phyloP scores from a whole-genome alignment of 1,140 invertebrate genomes.

The Gonatopus flavifemur region DNA sequence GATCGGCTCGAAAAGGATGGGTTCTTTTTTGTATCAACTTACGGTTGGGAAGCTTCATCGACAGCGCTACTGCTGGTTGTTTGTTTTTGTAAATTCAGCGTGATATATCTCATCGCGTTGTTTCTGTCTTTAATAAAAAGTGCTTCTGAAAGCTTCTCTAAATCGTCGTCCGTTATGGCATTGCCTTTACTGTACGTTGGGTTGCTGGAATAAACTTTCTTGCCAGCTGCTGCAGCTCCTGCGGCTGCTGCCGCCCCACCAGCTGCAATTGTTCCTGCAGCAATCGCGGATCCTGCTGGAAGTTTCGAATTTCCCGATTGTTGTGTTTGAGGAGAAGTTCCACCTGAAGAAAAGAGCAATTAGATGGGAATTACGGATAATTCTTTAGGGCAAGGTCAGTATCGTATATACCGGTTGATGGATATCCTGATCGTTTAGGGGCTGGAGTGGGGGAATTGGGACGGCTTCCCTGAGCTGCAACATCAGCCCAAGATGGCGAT shows the following conservation, averaged over 20 bases:
- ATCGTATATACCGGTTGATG: constrained; percentile 15
- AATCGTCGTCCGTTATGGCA: constrained; percentile 62
- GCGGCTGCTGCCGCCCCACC: constrained; percentile 1
- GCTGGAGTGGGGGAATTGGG: constrained; percentile 31
- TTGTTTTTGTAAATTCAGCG: constrained; percentile 71
- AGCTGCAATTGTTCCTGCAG: constrained; percentile 9
- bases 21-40: constrained; percentile 41
- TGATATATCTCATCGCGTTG: constrained; percentile 68
- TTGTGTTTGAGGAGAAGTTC: too few relatives aligned
- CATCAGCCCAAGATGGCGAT: constrained; percentile 36
- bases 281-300: constrained; percentile 13
- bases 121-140: constrained; percentile 72
- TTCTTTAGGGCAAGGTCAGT: too few relatives aligned
- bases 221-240: constrained; percentile 9
- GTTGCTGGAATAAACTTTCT: constrained; percentile 38
- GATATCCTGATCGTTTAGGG: constrained; percentile 17
- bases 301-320: too few relatives aligned
- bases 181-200: constrained; percentile 52
- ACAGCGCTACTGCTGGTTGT: constrained; percentile 66
- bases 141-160: constrained; percentile 69
- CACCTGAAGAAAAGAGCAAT: too few relatives aligned
- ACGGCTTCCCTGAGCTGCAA: constrained; percentile 29
- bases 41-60: constrained; percentile 76
- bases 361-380: too few relatives aligned
- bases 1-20: constrained; percentile 3